Base-by-base conservation (phyloP, 2,113 vertebrate genomes). In the Syngnathoides biaculeatus region DNA sequence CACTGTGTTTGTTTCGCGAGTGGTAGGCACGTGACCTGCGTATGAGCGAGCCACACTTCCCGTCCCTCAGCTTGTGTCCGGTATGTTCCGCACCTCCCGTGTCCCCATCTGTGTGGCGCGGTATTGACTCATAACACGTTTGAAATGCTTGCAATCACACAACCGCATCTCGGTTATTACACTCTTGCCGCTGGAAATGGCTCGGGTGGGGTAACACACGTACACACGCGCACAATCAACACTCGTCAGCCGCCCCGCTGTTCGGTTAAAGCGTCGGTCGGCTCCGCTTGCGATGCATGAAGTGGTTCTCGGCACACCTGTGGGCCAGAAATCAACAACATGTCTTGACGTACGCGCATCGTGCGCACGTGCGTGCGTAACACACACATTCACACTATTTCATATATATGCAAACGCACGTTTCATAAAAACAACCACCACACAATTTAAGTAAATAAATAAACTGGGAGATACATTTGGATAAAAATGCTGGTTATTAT, bases 211-310 rank as follows among this genome's bases (percentile, higher is more conserved):
- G 26, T 26, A 13, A 55, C 22, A 7, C 55, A 56, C 8, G 8
- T 8, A n/a, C 47, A 20, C n/a, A 24, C 22, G 3, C n/a, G 52
- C 10, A 53, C 56, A 59, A 59, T 35, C 30, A 59, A 61, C 53
- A 59, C 64, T 69, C 64, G 72, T 53, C 50, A 20, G n/a, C 61
- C 57, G 38, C 27, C 20, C 58, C 55, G 73, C 65, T 79, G 75
- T 67, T 69, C 57, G 65, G 59, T 47, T 9, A 45, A 56, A 19
- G 22, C 35, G 45, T 63, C 57, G 69, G 7, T 68, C 43, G 35
- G 19, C 63, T 65, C 50, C 52, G 35, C 4, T 68, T 11, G 42
- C 58, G 59, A 17, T 69, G 67, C 64, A 62, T 58, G 12, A 35
- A 35, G 22, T 72, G 30, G 53, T 69, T 64, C 13, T 47, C 24